Conservation (phyloP, 2,113 vertebrate species). For the Pterophyllum scalare region DNA sequence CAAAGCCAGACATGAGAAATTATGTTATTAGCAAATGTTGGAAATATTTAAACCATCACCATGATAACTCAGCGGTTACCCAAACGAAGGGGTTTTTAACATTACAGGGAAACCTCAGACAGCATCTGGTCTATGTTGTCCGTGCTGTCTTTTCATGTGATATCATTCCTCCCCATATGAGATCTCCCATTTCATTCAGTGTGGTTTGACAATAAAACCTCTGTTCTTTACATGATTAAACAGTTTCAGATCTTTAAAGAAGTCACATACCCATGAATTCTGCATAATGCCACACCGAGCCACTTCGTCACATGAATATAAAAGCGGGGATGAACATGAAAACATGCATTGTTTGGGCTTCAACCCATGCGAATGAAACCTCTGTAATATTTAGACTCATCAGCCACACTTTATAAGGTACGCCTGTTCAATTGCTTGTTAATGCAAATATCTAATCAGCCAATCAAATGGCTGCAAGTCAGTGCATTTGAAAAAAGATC, state of each 20-base stretch:
- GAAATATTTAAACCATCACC: constrained; percentile 57
- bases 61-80: constrained; percentile 52
- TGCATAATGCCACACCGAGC: constrained; percentile 21
- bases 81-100: constrained; percentile 43
- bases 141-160: constrained; percentile 63
- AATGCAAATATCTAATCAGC: no score
- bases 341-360: constrained; percentile 1
- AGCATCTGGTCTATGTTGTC: constrained; percentile 61
- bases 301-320: background rate
- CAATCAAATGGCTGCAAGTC: no score
- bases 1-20: constrained; percentile 52
- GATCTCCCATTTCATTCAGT: constrained; percentile 51
- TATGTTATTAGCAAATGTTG: constrained; percentile 55
- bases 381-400: background rate
- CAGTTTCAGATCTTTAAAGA: constrained; percentile 37
- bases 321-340: background rate
- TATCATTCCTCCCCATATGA: constrained; percentile 50
- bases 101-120: constrained; percentile 30
- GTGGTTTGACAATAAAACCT: constrained; percentile 65
- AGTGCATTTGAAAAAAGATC: no score
- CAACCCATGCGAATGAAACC: background rate
- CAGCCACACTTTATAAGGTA: no score
- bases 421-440: no score
- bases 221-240: constrained; percentile 43
- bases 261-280: constrained; percentile 28